A percentile compares a stretch with the other conserved stretches of the same genome.
These are phyloP conservation scores for Coremacera marginata DNA, from an alignment of 2,888 invertebrate genomes.

Conservation along the genomic window DNA sequence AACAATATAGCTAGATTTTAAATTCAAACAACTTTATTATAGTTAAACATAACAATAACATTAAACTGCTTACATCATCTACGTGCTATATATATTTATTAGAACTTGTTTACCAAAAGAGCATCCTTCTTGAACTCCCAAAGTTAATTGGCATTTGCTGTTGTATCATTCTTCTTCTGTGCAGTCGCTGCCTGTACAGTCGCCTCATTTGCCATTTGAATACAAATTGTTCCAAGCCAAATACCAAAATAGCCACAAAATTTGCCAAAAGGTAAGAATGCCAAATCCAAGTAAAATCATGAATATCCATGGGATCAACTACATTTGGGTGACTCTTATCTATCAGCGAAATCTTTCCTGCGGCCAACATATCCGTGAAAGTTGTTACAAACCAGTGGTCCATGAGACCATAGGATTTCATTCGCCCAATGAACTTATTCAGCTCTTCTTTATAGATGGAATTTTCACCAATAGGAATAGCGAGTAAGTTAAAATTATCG, in stretches of 20 bases:
- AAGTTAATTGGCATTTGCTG: too few relatives aligned
- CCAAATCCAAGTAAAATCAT: not conserved
- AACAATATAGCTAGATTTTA: too few relatives aligned
- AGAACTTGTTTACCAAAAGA: too few relatives aligned
- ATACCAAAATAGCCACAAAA: not conserved
- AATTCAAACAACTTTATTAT: too few relatives aligned
- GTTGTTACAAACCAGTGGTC: conserved; percentile 23
- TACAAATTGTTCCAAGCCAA: not conserved
- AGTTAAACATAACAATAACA: too few relatives aligned
- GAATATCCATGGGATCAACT: not conserved
- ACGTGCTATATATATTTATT: too few relatives aligned
- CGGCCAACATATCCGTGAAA: conserved; percentile 32
- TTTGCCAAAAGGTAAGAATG: not conserved
- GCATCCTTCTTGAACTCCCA: too few relatives aligned
- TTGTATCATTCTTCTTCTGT: too few relatives aligned
- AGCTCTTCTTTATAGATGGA: conserved; percentile 30
- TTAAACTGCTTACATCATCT: too few relatives aligned
- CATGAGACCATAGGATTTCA: conserved; percentile 19
- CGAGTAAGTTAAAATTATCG: not conserved
- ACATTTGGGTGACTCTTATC: not conserved
- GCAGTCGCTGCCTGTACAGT: too few relatives aligned
- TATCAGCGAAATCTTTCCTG: not conserved
- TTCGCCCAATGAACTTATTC: conserved; percentile 2
- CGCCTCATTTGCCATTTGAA: too few relatives aligned
- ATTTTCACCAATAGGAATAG: conserved; percentile 34